Evolutionary conservation across 2,797 vertebrate genomes (phyloP).

Genomic region (Acrocephalus scirpaceus): DNA sequence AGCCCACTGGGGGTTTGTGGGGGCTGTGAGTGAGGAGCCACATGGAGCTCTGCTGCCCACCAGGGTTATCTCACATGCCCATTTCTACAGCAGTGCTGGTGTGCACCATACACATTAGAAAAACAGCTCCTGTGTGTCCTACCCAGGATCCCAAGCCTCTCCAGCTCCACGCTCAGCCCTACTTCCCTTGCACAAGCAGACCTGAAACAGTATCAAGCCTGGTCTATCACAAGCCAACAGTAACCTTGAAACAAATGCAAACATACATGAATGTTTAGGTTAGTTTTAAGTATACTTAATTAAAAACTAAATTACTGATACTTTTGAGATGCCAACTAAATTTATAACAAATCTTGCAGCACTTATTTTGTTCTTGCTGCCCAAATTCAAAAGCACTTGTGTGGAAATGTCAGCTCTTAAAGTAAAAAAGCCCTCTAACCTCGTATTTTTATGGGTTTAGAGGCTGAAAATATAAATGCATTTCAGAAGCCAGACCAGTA

Average conservation of each 20-base stretch:
- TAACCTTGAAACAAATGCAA: background rate
- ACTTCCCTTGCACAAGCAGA: background rate
- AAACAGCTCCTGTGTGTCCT: background rate
- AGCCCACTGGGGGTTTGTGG: background rate
- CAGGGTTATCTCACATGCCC: background rate
- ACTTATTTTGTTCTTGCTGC: background rate
- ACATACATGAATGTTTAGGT: background rate
- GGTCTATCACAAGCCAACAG: background rate
- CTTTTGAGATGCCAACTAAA: background rate
- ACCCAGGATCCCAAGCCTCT: background rate
- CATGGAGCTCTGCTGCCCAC: background rate
- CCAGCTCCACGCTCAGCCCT: background rate
- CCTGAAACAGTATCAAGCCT: background rate
- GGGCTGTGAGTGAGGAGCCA: rapidly evolving
- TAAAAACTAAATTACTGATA: background rate
- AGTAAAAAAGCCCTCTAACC: background rate
- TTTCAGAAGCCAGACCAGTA: background rate
- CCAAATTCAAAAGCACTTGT: background rate
- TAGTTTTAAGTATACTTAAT: background rate
- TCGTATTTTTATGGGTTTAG: background rate
- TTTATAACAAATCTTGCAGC: background rate
- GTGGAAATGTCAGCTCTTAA: background rate
- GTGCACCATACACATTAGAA: background rate
- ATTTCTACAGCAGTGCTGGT: background rate
- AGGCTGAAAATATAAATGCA: background rate